These are phyloP conservation scores for Cyrtonyx montezumae DNA, from an alignment of 2,113 vertebrate species.

Conservation along the genomic window DNA sequence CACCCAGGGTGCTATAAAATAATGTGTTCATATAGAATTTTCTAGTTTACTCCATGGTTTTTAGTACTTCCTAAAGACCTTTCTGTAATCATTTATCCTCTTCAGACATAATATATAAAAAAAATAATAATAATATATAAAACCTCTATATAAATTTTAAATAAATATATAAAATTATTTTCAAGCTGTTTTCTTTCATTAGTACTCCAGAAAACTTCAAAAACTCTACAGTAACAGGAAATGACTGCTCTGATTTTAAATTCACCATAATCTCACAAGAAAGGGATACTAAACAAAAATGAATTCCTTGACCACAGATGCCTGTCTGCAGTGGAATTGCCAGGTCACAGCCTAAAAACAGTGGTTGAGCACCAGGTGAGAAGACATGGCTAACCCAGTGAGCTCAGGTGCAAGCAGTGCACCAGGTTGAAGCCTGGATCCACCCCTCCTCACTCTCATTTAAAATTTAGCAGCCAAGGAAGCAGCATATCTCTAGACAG, in stretches of 20 bases:
- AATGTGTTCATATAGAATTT: background rate
- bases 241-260: background rate
- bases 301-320: background rate
- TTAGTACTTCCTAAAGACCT: background rate
- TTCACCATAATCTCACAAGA: background rate
- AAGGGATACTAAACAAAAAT: background rate
- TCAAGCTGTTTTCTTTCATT: background rate
- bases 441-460: too few relatives aligned
- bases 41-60: background rate
- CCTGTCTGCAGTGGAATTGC: too few relatives aligned
- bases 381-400: too few relatives aligned
- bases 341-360: too few relatives aligned
- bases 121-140: too few relatives aligned
- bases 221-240: background rate
- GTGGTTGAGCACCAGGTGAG: too few relatives aligned
- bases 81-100: background rate
- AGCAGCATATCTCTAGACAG: too few relatives aligned
- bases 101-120: background rate
- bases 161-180: background rate
- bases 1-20: background rate
- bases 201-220: background rate
- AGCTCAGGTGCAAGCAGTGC: too few relatives aligned
- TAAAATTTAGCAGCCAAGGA: too few relatives aligned
- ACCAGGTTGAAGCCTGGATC: too few relatives aligned
- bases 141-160: too few relatives aligned